These are phyloP conservation scores for Pseudachorutes palmiensis DNA, from an alignment of 1,140 invertebrate genomes.

Conservation along the genomic window DNA sequence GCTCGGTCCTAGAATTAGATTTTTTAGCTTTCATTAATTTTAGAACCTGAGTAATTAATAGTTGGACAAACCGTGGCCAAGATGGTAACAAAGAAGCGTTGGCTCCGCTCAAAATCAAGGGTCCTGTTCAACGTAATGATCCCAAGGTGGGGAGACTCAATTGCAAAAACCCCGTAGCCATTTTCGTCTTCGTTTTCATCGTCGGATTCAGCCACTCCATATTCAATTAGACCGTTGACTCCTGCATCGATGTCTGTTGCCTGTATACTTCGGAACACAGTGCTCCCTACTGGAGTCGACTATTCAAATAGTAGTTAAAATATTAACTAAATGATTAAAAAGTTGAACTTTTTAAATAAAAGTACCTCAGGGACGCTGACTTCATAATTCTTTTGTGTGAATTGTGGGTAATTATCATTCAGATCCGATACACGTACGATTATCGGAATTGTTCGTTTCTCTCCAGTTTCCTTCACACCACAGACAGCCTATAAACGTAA, in stretches of 20 bases:
- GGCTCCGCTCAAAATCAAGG: conserved; percentile 79
- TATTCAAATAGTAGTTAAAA: conserved; percentile 43
- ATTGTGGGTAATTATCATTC: conserved; percentile 74
- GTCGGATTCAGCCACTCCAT: conserved; percentile 54
- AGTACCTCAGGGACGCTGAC: conserved; percentile 79
- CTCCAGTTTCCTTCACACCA: conserved; percentile 51
- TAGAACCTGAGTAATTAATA: neutral
- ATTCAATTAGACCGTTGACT: conserved; percentile 76
- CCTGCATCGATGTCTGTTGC: conserved; percentile 76
- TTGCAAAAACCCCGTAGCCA: conserved; percentile 71
- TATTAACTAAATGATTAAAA: too few species aligned
- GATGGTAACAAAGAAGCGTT: conserved; percentile 78
- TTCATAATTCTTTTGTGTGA: conserved; percentile 70
- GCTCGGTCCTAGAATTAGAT: conserved; percentile 61
- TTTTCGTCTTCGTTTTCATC: conserved; percentile 56
- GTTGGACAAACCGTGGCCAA: conserved; percentile 75
- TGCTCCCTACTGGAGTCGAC: conserved; percentile 77
- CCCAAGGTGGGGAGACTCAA: conserved; percentile 79
- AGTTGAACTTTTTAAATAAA: too few species aligned
- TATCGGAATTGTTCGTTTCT: conserved; percentile 67
- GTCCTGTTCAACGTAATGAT: conserved; percentile 79
- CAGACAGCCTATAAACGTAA: conserved; percentile 20
- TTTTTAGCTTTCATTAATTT: conserved; percentile 35
- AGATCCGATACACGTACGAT: conserved; percentile 80
- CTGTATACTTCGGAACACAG: conserved; percentile 73